Percentiles rank a stretch among this genome's conserved stretches.
These are phyloP conservation scores for Triplophysa siluroides DNA, from an alignment of 2,113 vertebrate species.

Conservation along the genomic window DNA sequence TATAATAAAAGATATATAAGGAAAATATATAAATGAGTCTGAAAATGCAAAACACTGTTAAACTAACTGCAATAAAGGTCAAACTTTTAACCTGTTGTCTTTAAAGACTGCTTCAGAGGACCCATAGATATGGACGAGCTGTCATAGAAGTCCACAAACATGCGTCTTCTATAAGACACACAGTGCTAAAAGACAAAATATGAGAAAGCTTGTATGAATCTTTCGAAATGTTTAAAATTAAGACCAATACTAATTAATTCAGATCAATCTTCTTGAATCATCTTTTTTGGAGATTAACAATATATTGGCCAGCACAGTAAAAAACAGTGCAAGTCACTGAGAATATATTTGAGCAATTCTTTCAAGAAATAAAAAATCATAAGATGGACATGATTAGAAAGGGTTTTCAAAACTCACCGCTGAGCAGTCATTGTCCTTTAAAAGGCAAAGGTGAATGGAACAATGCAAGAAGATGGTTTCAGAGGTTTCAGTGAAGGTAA, in stretches of 20 bases:
- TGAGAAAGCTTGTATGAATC: too few relatives aligned
- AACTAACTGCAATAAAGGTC: too few relatives aligned
- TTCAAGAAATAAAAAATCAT: not conserved
- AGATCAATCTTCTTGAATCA: too few relatives aligned
- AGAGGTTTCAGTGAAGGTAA: slow-evolving; percentile 28
- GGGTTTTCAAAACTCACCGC: slow-evolving; percentile 25
- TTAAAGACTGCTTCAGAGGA: not conserved
- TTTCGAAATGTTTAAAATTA: not conserved
- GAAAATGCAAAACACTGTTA: too few relatives aligned
- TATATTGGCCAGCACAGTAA: too few relatives aligned
- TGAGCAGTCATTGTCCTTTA: slow-evolving; percentile 9
- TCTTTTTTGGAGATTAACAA: too few relatives aligned
- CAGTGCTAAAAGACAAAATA: not conserved
- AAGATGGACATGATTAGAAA: too few relatives aligned
- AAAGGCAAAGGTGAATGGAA: slow-evolving; percentile 43
- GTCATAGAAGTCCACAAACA: slow-evolving; percentile 7
- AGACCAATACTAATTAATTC: too few relatives aligned
- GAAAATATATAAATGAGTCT: too few relatives aligned
- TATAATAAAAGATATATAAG: too few relatives aligned
- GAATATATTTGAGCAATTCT: too few relatives aligned
- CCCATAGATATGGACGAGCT: slow-evolving; percentile 5
- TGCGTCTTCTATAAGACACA: not conserved
- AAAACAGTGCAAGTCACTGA: too few relatives aligned
- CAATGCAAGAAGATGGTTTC: slow-evolving; percentile 50
- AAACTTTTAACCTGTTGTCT: not conserved